Evolutionary conservation across 2,113 vertebrate species (phyloP).

Genomic region (Pituophis catenifer): DNA sequence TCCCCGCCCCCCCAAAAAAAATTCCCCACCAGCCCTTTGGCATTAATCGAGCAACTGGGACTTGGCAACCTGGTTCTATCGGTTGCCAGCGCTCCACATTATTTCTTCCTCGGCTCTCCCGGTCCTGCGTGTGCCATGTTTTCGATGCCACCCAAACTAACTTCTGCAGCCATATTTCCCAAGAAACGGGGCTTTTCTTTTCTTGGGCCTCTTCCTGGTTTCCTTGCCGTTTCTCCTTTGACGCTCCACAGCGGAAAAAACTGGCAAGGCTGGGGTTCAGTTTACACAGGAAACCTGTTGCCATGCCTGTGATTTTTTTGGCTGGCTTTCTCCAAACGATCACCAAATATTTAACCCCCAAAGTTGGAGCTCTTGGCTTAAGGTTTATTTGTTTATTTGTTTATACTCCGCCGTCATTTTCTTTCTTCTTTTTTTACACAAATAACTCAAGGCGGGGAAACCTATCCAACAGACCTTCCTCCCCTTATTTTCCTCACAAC

Average conservation of each 20-base stretch:
- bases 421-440: neutral
- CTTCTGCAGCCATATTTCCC: slow-evolving; percentile 16
- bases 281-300: neutral
- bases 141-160: neutral
- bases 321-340: neutral
- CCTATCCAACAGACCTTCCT: neutral
- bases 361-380: neutral
- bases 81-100: slow-evolving; percentile 35
- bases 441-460: neutral
- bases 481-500: neutral
- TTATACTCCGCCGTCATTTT: neutral
- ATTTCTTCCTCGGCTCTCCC: neutral
- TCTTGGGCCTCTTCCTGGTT: neutral
- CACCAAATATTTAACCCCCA: too few species aligned
- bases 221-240: neutral
- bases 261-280: neutral
- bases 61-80: slow-evolving; percentile 20
- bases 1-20: too few species aligned
- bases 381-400: neutral
- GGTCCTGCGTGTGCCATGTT: neutral
- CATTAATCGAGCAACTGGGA: neutral
- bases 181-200: slow-evolving; percentile 10
- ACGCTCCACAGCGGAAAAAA: neutral
- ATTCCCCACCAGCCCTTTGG: neutral
- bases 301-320: neutral